Conservation (phyloP, 1,140 invertebrate genomes). For the Trachymyrmex cornetzi region DNA sequence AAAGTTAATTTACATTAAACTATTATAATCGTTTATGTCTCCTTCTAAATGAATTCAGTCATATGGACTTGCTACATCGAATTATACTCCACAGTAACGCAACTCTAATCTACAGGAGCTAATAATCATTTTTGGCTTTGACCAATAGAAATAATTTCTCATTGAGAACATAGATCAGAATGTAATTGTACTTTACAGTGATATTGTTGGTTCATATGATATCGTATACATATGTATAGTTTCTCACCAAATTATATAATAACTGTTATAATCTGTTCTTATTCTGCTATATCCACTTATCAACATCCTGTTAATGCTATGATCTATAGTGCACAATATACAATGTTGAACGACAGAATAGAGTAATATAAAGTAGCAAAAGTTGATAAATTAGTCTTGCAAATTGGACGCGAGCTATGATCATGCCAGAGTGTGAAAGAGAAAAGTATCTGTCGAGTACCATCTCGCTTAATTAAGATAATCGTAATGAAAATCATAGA, state of each 20-base stretch:
- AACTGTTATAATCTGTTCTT: background rate
- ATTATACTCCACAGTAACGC: background rate
- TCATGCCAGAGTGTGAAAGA: background rate
- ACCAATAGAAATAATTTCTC: background rate
- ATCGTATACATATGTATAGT: background rate
- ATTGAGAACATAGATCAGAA: background rate
- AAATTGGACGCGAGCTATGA: background rate
- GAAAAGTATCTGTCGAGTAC: background rate
- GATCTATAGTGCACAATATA: background rate
- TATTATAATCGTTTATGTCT: background rate
- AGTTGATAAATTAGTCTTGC: background rate
- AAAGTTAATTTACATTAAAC: background rate
- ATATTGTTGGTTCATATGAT: background rate
- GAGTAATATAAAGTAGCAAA: background rate
- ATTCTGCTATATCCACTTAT: background rate
- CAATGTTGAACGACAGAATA: background rate
- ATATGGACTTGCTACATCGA: background rate
- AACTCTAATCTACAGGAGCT: background rate
- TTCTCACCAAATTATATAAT: slow-evolving; percentile 1
- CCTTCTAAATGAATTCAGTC: background rate
- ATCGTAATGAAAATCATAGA: background rate
- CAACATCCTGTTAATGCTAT: background rate
- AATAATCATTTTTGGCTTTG: background rate
- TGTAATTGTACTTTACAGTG: background rate
- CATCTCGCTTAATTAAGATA: background rate